Percentiles rank a stretch among this genome's conserved stretches.
phyloP scores from a whole-genome alignment of 2,113 vertebrate genomes.

The Syngnathus scovelli region DNA sequence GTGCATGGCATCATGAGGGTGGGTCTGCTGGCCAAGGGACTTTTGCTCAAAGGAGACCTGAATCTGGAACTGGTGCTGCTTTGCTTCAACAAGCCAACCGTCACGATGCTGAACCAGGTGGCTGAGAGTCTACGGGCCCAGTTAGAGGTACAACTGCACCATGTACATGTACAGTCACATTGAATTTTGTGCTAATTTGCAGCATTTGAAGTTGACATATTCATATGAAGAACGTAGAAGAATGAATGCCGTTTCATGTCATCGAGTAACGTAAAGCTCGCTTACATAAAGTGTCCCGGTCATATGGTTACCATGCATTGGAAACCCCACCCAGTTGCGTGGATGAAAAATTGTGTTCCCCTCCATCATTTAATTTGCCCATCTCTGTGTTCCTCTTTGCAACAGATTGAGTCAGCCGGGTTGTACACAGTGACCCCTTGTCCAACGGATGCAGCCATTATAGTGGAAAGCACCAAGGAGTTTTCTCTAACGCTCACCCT shows the following conservation, averaged over 20 bases:
- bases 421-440: constrained; percentile 81
- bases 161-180: too few species aligned
- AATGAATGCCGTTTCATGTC: too few species aligned
- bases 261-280: too few species aligned
- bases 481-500: constrained; percentile 79
- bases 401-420: constrained; percentile 78
- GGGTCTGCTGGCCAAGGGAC: constrained; percentile 90
- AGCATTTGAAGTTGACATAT: too few species aligned
- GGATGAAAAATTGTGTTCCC: neutral
- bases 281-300: too few species aligned
- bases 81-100: constrained; percentile 85
- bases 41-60: constrained; percentile 88
- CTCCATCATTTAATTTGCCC: neutral
- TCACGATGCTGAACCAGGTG: constrained; percentile 79
- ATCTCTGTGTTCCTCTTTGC: neutral
- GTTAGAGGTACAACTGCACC: constrained; percentile 71
- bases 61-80: constrained; percentile 89
- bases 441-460: constrained; percentile 75
- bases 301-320: too few species aligned
- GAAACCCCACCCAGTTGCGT: too few species aligned
- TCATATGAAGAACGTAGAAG: too few species aligned
- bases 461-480: constrained; percentile 82
- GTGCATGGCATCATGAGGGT: constrained; percentile 89
- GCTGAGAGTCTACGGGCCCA: constrained; percentile 80
- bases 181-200: too few species aligned